These are phyloP conservation scores for Cairina moschata DNA, from an alignment of 2,113 vertebrate genomes.

Conservation along the genomic window DNA sequence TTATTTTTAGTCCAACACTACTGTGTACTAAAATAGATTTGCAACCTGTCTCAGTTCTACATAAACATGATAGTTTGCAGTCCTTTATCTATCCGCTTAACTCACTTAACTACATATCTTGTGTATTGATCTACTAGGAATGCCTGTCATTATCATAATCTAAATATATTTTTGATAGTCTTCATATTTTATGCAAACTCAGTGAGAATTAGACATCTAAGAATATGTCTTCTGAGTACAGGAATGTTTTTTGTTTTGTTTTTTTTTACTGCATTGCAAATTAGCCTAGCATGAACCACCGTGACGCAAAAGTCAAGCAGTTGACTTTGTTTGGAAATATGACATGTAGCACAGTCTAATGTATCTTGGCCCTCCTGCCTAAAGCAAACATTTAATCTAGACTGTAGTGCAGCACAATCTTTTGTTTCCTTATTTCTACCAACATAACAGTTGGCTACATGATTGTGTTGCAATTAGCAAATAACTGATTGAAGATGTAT, in stretches of 20 bases:
- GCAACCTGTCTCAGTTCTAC: neutral
- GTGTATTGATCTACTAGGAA: neutral
- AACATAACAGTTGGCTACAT: neutral
- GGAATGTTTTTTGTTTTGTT: neutral
- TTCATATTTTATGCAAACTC: neutral
- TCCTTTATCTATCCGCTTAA: neutral
- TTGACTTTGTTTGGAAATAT: neutral
- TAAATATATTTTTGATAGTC: neutral
- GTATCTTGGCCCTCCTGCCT: neutral
- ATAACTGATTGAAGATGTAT: neutral
- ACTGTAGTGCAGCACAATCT: neutral
- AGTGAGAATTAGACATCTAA: neutral
- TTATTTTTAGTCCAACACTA: neutral
- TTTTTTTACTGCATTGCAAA: neutral
- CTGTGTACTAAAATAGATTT: neutral
- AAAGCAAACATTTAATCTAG: neutral
- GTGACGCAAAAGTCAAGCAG: neutral
- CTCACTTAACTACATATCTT: neutral
- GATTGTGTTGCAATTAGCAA: neutral
- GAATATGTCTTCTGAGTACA: neutral
- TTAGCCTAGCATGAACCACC: neutral
- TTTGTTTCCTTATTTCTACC: neutral
- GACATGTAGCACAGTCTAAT: neutral
- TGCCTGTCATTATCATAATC: neutral
- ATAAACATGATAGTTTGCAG: neutral